Percentiles rank a stretch among this genome's conserved stretches.
These are phyloP conservation scores for Onychostruthus taczanowskii DNA, from an alignment of 2,113 vertebrate species.

Conservation along the genomic window DNA sequence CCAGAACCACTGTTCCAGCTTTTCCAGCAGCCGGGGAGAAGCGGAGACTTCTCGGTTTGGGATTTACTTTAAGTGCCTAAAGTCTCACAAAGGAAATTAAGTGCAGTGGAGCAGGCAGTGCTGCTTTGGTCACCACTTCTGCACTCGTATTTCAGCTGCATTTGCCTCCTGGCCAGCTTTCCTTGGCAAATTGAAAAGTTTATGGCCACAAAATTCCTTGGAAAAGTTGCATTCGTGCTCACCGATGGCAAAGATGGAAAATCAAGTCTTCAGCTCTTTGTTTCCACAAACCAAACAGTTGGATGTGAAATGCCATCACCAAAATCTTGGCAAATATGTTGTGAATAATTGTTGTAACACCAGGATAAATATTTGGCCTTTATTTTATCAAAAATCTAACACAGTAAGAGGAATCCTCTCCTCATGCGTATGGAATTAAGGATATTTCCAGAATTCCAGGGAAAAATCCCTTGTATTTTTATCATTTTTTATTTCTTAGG, in stretches of 20 bases:
- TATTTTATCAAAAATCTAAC: not conserved
- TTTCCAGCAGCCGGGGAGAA: not conserved
- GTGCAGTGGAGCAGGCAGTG: not conserved
- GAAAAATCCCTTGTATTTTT: fast-evolving
- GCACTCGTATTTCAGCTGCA: not conserved
- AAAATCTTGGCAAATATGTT: not conserved
- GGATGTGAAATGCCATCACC: not conserved
- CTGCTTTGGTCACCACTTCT: not conserved
- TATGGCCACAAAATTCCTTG: not conserved
- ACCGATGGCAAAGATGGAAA: not conserved
- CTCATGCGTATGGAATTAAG: fast-evolving
- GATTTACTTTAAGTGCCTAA: not conserved
- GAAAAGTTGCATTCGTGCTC: not conserved
- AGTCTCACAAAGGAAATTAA: conserved; percentile 19
- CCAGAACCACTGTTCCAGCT: not conserved
- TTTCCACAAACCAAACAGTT: not conserved
- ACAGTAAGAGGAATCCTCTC: too few relatives aligned
- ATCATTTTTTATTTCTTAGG: not conserved
- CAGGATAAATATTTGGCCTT: not conserved
- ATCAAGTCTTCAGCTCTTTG: fast-evolving
- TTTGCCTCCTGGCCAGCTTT: not conserved
- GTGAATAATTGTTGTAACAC: too few relatives aligned
- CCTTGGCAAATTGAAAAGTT: not conserved
- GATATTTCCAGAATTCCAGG: not conserved
- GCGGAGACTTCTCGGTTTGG: not conserved